A percentile compares a stretch with the other conserved stretches of the same genome.
phyloP scores from a whole-genome alignment of 2,888 invertebrate species.

The Schizotus pectinicornis region DNA sequence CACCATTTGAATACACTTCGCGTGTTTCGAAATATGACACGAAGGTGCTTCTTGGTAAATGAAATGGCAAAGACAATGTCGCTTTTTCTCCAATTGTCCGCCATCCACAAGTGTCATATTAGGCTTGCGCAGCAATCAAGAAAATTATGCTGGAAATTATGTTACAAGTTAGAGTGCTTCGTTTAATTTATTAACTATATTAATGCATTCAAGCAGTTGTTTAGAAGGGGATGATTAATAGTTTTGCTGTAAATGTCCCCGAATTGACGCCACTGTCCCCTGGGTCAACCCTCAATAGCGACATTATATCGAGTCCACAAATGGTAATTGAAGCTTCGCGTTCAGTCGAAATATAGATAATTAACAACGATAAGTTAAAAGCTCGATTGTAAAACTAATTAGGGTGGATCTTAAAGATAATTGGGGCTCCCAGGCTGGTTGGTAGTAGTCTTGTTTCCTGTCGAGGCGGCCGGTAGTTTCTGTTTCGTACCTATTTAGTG shows the following conservation, averaged over 20 bases:
- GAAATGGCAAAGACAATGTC: conserved; percentile 9
- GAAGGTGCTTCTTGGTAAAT: conserved; percentile 23
- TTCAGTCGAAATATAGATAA: conserved; percentile 39
- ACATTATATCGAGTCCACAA: background rate
- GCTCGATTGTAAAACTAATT: conserved; percentile 38
- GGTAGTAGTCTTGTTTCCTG: background rate
- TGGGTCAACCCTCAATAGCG: too few species aligned
- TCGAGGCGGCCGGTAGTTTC: background rate
- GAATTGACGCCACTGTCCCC: too few species aligned
- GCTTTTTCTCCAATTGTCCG: background rate
- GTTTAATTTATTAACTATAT: too few species aligned
- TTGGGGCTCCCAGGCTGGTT: conserved; percentile 4
- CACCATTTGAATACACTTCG: too few species aligned
- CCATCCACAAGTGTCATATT: too few species aligned
- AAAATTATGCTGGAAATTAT: too few species aligned
- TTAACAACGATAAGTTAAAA: conserved; percentile 41
- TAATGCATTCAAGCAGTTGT: too few species aligned
- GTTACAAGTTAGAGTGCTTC: too few species aligned
- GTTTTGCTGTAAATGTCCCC: too few species aligned
- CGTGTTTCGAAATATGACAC: conserved; percentile 19
- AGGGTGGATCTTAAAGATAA: conserved; percentile 17
- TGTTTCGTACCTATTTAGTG: background rate
- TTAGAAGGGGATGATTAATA: too few species aligned
- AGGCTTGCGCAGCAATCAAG: too few species aligned
- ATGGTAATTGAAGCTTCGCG: conserved; percentile 42